A percentile compares a stretch with the other conserved stretches of the same genome.
Conservation (phyloP, 2,113 vertebrate genomes). For the Garra rufa region DNA sequence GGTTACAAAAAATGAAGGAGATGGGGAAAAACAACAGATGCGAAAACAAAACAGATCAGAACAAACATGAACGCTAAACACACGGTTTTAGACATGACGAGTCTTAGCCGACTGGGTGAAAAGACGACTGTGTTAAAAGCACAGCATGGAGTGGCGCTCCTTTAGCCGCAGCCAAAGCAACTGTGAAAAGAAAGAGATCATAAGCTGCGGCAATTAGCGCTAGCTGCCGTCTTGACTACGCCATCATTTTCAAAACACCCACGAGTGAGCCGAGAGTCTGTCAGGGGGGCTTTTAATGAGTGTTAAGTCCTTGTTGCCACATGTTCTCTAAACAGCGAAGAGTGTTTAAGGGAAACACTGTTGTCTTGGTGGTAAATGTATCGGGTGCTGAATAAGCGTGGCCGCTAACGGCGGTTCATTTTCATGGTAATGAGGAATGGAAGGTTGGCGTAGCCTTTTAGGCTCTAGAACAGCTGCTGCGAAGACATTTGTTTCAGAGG, state of each 20-base stretch:
- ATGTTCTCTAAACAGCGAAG: constrained; percentile 33
- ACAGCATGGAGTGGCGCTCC: not conserved
- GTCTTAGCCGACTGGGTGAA: not conserved
- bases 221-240: constrained; percentile 18
- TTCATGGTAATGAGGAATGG: constrained; percentile 61
- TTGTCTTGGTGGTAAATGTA: constrained; percentile 47
- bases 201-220: constrained; percentile 59
- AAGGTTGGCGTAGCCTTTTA: constrained; percentile 46
- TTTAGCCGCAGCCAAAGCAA: constrained; percentile 3
- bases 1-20: not conserved
- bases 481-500: constrained; percentile 38
- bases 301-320: constrained; percentile 43
- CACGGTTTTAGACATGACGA: not conserved
- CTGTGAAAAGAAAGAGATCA: constrained; percentile 14
- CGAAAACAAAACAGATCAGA: constrained; percentile 8
- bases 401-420: constrained; percentile 50
- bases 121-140: not conserved
- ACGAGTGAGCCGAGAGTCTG: constrained; percentile 31
- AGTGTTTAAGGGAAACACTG: constrained; percentile 56
- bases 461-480: constrained; percentile 39
- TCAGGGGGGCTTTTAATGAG: constrained; percentile 46
- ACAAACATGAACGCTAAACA: constrained; percentile 14
- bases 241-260: constrained; percentile 43
- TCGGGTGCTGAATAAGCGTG: constrained; percentile 32
- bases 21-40: constrained; percentile 1